Evolutionary conservation across 2,797 vertebrate species (phyloP), one percentile per base, ranked within the genome.

Genomic region (Calcarius lapponicus): DNA sequence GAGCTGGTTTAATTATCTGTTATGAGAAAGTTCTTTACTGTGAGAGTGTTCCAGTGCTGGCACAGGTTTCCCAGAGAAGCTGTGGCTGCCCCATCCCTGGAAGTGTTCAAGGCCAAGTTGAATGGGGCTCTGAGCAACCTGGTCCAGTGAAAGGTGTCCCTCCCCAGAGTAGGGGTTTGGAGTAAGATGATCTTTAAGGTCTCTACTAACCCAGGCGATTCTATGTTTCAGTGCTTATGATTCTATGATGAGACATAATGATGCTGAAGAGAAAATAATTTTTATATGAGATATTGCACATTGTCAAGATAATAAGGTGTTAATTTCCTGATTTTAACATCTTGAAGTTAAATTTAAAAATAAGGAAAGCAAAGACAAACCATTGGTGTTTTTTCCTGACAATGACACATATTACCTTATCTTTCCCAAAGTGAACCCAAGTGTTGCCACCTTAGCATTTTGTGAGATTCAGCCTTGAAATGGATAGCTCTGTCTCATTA

Each of bases 141-240:
- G 28, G 8, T 9, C 2, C 57, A 17, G 16, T 11, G 36, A 0
- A 51, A 72, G 13, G 2, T 36, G 36, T 17, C 32, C 26, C 10
- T 36, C 7, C 1, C 7, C 19, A n/a, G 11, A 11, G 7, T 5
- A 51, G 24, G 9, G 3, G 1, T 2, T 15, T 45, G n/a, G 12
- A 51, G 51, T 0, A 0, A 36, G 26, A 32, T 64, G 42, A 16
- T 36, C 18, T 62, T 64, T 16, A 19, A 50, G 15, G 11, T 42
- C 13, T 11, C 20, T 34, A 21, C 21, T 28, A 56, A 40, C 15
- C 10, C 26, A 51, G 29, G 32, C 10, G 38, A 36, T 36, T 43
- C 31, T 24, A 5, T n/a, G 29, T 28, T 57, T 66, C 20, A 36
- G 11, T 32, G 21, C 25, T 40, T 64, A 40, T 29, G 12, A 17